These are phyloP conservation scores for Drosophila phalerata DNA, from an alignment of 2,888 invertebrate genomes.

Conservation along the genomic window DNA sequence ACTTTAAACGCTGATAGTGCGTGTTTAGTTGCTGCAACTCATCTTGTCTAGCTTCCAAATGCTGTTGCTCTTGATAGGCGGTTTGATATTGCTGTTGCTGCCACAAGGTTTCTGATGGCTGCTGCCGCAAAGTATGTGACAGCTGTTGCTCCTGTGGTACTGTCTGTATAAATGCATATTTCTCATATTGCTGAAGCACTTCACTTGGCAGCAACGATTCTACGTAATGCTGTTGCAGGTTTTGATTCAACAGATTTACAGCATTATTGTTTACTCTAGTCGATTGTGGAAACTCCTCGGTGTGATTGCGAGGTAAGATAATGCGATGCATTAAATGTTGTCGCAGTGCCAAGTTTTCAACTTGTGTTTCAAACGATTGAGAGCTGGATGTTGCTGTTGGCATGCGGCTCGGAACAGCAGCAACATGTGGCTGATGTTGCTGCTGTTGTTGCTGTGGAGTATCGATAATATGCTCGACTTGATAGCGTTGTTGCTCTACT, in stretches of 20 bases:
- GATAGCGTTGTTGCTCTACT: neutral
- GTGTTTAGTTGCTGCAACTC: constrained; percentile 57
- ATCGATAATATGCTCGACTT: neutral
- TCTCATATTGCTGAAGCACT: constrained; percentile 12
- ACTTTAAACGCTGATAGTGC: constrained; percentile 44
- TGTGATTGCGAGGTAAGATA: constrained; percentile 20
- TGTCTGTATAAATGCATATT: neutral
- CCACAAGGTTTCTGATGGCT: constrained; percentile 9
- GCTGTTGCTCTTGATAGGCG: constrained; percentile 27
- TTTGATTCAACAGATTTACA: constrained; percentile 9
- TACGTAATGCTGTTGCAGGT: constrained; percentile 14
- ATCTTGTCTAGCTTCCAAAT: constrained; percentile 8
- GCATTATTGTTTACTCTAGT: constrained; percentile 10
- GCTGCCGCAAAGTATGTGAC: constrained; percentile 13
- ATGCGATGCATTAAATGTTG: constrained; percentile 30
- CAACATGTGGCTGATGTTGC: constrained; percentile 3
- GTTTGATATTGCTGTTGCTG: constrained; percentile 33
- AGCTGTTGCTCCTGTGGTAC: constrained; percentile 17
- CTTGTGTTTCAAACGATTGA: neutral
- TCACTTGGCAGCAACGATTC: neutral
- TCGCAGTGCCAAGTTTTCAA: constrained; percentile 12
- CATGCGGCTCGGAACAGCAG: neutral
- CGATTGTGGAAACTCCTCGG: neutral
- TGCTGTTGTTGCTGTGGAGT: neutral
- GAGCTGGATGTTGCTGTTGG: neutral